A percentile compares a stretch with the other conserved stretches of the same genome.
phyloP scores from a whole-genome alignment of 2,797 vertebrate genomes.

The Spea hammondii region DNA sequence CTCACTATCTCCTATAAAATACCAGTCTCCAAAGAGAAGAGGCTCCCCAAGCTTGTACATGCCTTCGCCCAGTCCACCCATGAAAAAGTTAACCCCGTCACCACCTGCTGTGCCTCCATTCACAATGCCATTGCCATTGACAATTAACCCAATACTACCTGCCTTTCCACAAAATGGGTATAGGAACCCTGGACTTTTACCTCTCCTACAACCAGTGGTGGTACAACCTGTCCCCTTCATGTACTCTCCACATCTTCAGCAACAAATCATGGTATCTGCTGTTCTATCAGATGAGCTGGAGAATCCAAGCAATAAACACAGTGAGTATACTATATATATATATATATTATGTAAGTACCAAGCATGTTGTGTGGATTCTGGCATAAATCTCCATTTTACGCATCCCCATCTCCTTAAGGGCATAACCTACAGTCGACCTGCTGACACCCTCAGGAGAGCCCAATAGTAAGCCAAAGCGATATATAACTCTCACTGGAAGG shows the following conservation, averaged over 20 bases:
- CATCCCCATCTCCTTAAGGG: too few relatives aligned
- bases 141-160: slow-evolving; percentile 65
- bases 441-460: too few relatives aligned
- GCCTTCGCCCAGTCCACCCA: slow-evolving; percentile 74
- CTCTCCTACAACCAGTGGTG: slow-evolving; percentile 79
- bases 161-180: slow-evolving; percentile 72
- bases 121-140: slow-evolving; percentile 74
- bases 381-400: too few relatives aligned
- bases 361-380: not conserved
- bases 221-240: slow-evolving; percentile 85
- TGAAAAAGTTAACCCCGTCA: slow-evolving; percentile 71
- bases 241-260: slow-evolving; percentile 81
- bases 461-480: too few relatives aligned
- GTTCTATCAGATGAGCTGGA: slow-evolving; percentile 75
- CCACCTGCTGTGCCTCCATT: slow-evolving; percentile 73
- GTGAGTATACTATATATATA: slow-evolving; percentile 62
- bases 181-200: slow-evolving; percentile 75
- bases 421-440: too few relatives aligned
- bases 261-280: slow-evolving; percentile 80
- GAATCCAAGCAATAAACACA: slow-evolving; percentile 70
- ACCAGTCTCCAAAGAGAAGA: slow-evolving; percentile 69
- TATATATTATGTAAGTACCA: not conserved
- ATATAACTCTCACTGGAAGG: too few relatives aligned
- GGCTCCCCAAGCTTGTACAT: slow-evolving; percentile 71
- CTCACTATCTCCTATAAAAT: slow-evolving; percentile 76